phyloP scores from a whole-genome alignment of 2,113 vertebrate species.

The Aegithalos caudatus region DNA sequence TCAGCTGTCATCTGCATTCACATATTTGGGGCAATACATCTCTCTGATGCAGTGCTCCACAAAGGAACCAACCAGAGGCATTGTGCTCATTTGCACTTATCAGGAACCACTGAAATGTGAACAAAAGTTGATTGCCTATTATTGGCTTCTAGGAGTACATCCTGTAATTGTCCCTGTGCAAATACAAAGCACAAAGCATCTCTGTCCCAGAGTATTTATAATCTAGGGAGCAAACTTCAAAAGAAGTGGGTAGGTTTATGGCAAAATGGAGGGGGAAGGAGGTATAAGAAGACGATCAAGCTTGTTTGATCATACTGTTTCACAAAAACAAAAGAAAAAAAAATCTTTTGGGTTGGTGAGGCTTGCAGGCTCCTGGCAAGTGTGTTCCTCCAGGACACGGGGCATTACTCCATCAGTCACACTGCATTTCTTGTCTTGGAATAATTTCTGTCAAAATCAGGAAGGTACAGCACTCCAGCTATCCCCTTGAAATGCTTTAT shows the following conservation, averaged over 20 bases:
- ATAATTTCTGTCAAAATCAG: neutral
- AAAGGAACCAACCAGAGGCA: neutral
- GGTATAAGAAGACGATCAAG: neutral
- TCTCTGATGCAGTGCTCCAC: neutral
- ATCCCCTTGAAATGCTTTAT: neutral
- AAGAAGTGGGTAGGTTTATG: neutral
- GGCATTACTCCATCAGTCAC: neutral
- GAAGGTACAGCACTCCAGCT: accelerated
- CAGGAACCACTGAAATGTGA: neutral
- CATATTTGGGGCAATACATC: neutral
- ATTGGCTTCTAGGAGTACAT: neutral
- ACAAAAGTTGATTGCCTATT: neutral
- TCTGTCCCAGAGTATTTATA: neutral
- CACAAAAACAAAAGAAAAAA: neutral
- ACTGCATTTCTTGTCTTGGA: neutral
- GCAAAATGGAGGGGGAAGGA: neutral
- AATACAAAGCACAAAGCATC: conserved; percentile 1
- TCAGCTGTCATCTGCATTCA: neutral
- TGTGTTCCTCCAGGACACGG: neutral
- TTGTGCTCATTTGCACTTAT: neutral
- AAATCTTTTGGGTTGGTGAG: neutral
- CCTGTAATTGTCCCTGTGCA: neutral
- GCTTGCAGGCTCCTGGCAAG: neutral
- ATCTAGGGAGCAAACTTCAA: neutral
- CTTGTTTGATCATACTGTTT: neutral